Evolutionary conservation across 2,113 vertebrate genomes (phyloP).

Genomic region (Centropristis striata): DNA sequence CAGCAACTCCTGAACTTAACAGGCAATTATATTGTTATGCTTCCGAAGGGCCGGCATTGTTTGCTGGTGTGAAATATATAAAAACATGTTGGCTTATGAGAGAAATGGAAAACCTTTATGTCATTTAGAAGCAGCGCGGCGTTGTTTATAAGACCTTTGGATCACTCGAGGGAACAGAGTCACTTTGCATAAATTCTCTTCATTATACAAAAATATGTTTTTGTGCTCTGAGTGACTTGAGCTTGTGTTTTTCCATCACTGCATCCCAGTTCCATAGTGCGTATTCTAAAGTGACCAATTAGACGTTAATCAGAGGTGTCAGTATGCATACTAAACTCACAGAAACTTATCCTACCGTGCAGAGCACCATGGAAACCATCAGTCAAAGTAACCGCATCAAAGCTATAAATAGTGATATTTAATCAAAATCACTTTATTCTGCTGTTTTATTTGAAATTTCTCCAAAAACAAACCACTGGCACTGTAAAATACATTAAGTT

Average conservation of each 20-base stretch:
- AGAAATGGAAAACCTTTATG: background rate
- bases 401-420: too few species aligned
- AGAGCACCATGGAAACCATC: background rate
- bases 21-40: slow-evolving; percentile 33
- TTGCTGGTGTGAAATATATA: slow-evolving; percentile 14
- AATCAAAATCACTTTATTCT: too few species aligned
- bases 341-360: background rate
- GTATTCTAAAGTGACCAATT: background rate
- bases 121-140: background rate
- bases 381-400: too few species aligned
- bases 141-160: background rate
- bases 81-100: background rate
- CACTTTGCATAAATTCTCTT: background rate
- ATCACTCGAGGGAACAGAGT: background rate
- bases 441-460: too few species aligned
- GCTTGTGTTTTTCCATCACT: background rate
- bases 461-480: too few species aligned
- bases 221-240: background rate
- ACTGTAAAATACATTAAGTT: too few species aligned
- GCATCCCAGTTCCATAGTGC: background rate
- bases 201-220: background rate
- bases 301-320: background rate
- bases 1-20: slow-evolving; percentile 39
- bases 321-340: background rate
- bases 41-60: slow-evolving; percentile 3